Base-by-base conservation (phyloP, 2,113 vertebrate genomes). In the Physeter macrocephalus region DNA sequence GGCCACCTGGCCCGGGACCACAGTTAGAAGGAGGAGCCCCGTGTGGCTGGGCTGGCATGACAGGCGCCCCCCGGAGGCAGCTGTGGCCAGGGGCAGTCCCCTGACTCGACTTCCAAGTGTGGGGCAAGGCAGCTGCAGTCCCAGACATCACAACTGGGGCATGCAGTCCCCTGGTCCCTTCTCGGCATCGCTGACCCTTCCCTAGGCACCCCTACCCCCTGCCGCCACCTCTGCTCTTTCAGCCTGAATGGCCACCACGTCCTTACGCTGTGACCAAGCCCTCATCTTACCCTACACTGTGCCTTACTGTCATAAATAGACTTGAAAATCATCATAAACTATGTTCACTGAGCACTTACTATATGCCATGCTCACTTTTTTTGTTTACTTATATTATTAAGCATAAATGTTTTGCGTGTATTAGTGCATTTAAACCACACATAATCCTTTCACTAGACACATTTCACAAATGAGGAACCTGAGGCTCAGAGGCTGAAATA, bases 11-110 rank as follows among this genome's bases (percentile, higher is more conserved):
- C 54, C 83, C 43, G 15, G 61, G 61, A 41, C 72, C 82, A 27
- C 20, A 1, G 54, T 6, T 41, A 57, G 49, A 5, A 54, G 34
- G 27, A 83, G 36, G 3, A 62, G 43, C 21, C 46, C 23, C 4
- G 0, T 1, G 3, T 8, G 0, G 9, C 20, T 12, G 2, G 46
- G 39, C 17, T 15, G 21, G 43, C 15, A 6, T 3, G 17, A 27
- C 13, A 9, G 75, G 61, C 54, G 5, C 52, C 21, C 52, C 25
- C n/a, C 8, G 6, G n/a, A 74, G 41, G 39, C 0, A 1, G 23
- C 31, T n/a, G 46, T 39, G 46, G 7, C 49, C 17, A 6, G n/a
- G 17, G 20, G n/a, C 13, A 25, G 7, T 46, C n/a, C 31, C 59
- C 39, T 15, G 20, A 41, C 27, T 61, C 1, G 0, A 52, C 12